Percentiles rank a stretch among this genome's conserved stretches.
Conservation (phyloP, 1,140 invertebrate species). For the Lepeophtheirus salmonis region DNA sequence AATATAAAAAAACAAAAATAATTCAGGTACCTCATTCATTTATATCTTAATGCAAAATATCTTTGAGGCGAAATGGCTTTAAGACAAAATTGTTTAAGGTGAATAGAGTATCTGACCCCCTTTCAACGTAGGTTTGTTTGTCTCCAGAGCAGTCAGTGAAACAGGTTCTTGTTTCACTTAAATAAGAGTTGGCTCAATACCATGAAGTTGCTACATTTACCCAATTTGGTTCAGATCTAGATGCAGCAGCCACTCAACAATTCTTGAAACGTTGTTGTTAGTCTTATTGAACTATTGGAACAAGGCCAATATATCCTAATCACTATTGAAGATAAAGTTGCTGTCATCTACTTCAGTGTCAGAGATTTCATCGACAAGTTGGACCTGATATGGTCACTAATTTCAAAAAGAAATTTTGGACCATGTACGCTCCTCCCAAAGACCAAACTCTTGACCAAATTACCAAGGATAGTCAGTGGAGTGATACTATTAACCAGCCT, state of each 20-base stretch:
- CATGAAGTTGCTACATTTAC: constrained; percentile 99
- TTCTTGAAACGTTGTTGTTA: constrained; percentile 92
- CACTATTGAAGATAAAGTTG: constrained; percentile 99
- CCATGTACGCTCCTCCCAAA: constrained; percentile 68
- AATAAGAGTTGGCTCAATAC: constrained; percentile 98
- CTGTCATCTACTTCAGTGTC: constrained; percentile 98
- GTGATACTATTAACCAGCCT: constrained; percentile 68
- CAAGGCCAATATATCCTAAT: constrained; percentile 99
- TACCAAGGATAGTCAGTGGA: constrained; percentile 85
- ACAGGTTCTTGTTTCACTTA: constrained; percentile 89
- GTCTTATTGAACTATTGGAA: constrained; percentile 95
- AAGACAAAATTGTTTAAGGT: constrained; percentile 99
- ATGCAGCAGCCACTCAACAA: constrained; percentile 96
- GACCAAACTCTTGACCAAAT: constrained; percentile 68
- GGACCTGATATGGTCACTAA: constrained; percentile 91
- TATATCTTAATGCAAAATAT: no score
- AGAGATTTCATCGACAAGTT: constrained; percentile 73
- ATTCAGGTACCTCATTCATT: no score
- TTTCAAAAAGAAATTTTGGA: constrained; percentile 87
- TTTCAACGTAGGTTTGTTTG: constrained; percentile 98
- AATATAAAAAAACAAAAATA: no score
- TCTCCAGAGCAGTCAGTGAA: constrained; percentile 99
- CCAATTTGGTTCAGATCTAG: constrained; percentile 99
- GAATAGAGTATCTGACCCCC: constrained; percentile 96
- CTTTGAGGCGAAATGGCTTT: constrained; percentile 99